A percentile compares a stretch with the other conserved stretches of the same genome.
These are phyloP conservation scores for Euzophera pinguis DNA, from an alignment of 2,888 invertebrate species.

Conservation along the genomic window DNA sequence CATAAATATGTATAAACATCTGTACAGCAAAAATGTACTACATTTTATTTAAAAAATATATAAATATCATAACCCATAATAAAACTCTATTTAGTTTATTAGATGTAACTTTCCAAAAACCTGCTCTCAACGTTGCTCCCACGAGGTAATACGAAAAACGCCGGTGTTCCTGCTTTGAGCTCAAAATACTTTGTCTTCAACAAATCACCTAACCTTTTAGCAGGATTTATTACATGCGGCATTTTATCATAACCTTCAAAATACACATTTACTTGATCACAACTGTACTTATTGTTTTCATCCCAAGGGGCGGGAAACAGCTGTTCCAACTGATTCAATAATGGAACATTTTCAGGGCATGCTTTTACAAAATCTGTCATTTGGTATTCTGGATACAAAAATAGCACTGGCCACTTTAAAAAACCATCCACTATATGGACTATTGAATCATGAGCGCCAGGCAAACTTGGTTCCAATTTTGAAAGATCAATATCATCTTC, in stretches of 20 bases:
- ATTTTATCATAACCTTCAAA: slow-evolving; percentile 84
- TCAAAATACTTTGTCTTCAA: slow-evolving; percentile 80
- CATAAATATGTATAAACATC: too few species aligned
- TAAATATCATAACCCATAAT: not conserved
- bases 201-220: slow-evolving; percentile 79
- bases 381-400: slow-evolving; percentile 93
- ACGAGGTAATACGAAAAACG: slow-evolving; percentile 81
- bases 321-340: slow-evolving; percentile 65
- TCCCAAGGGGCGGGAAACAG: slow-evolving; percentile 90
- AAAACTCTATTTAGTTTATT: slow-evolving; percentile 18
- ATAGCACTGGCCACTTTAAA: slow-evolving; percentile 92
- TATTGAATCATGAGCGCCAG: slow-evolving; percentile 81
- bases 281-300: slow-evolving; percentile 80
- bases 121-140: slow-evolving; percentile 78
- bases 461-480: slow-evolving; percentile 82
- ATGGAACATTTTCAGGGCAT: slow-evolving; percentile 86
- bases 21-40: too few species aligned
- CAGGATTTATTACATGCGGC: slow-evolving; percentile 79
- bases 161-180: slow-evolving; percentile 83
- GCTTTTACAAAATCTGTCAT: slow-evolving; percentile 92
- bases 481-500: slow-evolving; percentile 70
- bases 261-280: slow-evolving; percentile 83
- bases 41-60: too few species aligned
- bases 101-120: slow-evolving; percentile 77
- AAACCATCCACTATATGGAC: slow-evolving; percentile 82